phyloP scores from a whole-genome alignment of 1,140 invertebrate genomes.

The Neuroterus valhalla region DNA sequence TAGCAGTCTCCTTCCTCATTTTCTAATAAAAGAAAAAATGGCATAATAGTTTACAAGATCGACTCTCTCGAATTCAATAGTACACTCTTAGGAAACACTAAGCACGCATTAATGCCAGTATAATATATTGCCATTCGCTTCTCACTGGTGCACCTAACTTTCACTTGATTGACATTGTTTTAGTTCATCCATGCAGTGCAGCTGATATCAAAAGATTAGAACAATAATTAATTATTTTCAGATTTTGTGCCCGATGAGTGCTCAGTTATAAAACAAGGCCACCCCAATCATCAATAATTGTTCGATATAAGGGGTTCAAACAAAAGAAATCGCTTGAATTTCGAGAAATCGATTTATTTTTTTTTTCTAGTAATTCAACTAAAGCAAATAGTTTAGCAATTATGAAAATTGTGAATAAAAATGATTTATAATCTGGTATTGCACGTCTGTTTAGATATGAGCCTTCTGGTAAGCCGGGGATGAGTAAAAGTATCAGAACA shows the following conservation, averaged over 20 bases:
- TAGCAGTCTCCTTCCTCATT: neutral
- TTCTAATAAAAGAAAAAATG: neutral
- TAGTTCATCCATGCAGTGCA: constrained; percentile 6
- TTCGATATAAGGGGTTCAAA: no score
- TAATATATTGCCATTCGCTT: neutral
- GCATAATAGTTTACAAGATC: neutral
- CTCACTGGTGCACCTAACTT: constrained; percentile 15
- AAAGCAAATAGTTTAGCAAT: neutral
- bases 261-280: neutral
- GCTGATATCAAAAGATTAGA: neutral
- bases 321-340: neutral
- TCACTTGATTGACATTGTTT: constrained; percentile 30
- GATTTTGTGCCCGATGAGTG: neutral
- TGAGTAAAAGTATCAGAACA: neutral
- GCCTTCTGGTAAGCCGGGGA: neutral
- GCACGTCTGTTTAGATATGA: neutral
- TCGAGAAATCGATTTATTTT: neutral
- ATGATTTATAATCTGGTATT: neutral
- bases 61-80: neutral
- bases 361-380: neutral
- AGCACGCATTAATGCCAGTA: neutral
- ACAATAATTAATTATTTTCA: constrained; percentile 10
- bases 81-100: neutral
- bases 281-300: neutral
- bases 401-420: neutral